Percentiles rank a stretch among this genome's conserved stretches.
phyloP scores from a whole-genome alignment of 2,113 vertebrate genomes.

The Nansenia antarctica region DNA sequence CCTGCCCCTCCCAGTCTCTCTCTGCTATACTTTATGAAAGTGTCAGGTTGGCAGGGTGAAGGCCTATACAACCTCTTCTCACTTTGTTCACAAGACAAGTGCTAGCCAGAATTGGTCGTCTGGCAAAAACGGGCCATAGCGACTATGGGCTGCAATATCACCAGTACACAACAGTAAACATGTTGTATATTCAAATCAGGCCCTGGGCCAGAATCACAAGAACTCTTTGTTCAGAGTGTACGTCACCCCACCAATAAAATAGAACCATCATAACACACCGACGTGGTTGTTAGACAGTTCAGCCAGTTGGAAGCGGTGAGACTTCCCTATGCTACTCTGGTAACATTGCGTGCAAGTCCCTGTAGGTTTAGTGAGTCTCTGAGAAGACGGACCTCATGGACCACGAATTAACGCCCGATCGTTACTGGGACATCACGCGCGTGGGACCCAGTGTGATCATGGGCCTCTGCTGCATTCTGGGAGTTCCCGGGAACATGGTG shows the following conservation, averaged over 20 bases:
- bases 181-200: constrained; percentile 4
- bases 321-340: no score
- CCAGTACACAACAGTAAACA: background rate
- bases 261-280: background rate
- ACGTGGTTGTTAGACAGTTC: background rate
- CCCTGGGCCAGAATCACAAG: background rate
- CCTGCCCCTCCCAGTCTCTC: no score
- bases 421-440: background rate
- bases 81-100: no score
- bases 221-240: background rate
- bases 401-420: background rate
- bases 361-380: background rate
- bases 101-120: no score
- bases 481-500: constrained; percentile 68
- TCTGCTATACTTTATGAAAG: no score
- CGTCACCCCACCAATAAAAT: background rate
- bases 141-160: background rate
- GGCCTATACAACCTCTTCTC: no score
- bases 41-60: no score
- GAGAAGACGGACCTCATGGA: background rate
- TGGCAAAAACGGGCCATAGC: no score
- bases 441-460: constrained; percentile 28
- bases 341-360: background rate
- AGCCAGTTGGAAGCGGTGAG: background rate
- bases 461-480: constrained; percentile 60